Base-by-base conservation (phyloP, 1,140 invertebrate genomes). In the Ceratitis capitata region DNA sequence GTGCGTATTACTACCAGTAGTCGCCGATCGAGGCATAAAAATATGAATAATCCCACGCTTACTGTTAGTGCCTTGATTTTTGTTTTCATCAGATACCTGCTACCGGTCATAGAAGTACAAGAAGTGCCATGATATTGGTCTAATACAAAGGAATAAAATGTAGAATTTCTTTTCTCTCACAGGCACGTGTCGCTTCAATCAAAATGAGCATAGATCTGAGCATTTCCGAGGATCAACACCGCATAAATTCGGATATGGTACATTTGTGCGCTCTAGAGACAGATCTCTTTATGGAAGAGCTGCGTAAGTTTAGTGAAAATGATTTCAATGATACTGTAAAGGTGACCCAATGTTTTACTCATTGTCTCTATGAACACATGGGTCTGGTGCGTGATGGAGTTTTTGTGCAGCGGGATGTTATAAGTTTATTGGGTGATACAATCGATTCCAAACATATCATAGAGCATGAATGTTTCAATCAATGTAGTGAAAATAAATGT, bases 341-440 rank as follows among this genome's bases (percentile, higher is more conserved):
- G 82, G 61, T 86, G 19, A 85, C 85, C 23, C 88, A 88, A 85
- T 88, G 88, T 51, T 88, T 88, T 49, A 87, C 88, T 0, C 88
- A 88, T 47, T 88, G 88, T 6, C 74, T 88, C 29, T 88, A 87
- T 26, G 88, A 88, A 61, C 88, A 88, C 19, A 87, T 88, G 88
- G 88, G 88, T 9, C 84, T 88, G 45, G 86, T 88, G 87, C 87
- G 87, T 42, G 86, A 88, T 10, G 88, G 88, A 0, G 84, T 88
- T 2, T 88, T 88, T 29, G 88, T 88, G 49, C 85, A 88, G 5
- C 83, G 85, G 19, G 87, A 88, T 42, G 64, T 87, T 26, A 61
- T 87, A 9, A 82, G 86, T 1, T 56, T 84, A 0, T 45, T 88
- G 35, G 86, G 85, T 19, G 87, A 85, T n/a, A 85, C 29, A 32